Evolutionary conservation across 1,140 invertebrate species (phyloP).

Genomic region (Andrena cerasifolii): DNA sequence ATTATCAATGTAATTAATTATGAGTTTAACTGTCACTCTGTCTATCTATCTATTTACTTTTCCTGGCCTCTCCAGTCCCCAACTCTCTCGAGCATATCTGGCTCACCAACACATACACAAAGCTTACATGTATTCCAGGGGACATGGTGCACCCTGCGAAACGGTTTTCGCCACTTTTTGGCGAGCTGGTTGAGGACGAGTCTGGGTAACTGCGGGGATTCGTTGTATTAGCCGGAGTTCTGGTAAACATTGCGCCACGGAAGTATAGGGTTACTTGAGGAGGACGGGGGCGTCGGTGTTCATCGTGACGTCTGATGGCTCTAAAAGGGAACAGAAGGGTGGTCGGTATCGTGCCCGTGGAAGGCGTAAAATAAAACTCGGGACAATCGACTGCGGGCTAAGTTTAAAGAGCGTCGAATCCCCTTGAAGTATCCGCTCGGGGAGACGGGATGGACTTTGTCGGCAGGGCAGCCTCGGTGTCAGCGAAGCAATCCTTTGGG

Average conservation of each 20-base stretch:
- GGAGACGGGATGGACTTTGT: conserved; percentile 48
- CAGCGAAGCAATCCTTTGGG: conserved; percentile 73
- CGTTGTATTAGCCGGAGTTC: not conserved
- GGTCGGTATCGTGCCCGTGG: not conserved
- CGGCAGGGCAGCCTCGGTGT: conserved; percentile 65
- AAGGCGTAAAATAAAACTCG: conserved; percentile 36
- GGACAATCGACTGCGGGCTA: conserved; percentile 28
- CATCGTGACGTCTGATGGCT: not conserved
- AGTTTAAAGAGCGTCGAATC: conserved; percentile 31
- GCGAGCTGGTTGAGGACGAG: not conserved
- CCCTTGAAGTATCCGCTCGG: conserved; percentile 26
- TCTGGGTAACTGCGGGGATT: not conserved
- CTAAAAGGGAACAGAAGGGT: conserved; percentile 16
- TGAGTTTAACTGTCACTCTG: too few species aligned
- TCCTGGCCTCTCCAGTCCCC: too few species aligned
- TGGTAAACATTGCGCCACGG: not conserved
- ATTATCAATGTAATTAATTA: too few species aligned
- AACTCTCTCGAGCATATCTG: too few species aligned
- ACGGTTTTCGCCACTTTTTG: too few species aligned
- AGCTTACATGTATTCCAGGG: too few species aligned
- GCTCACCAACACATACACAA: too few species aligned
- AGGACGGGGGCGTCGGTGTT: not conserved
- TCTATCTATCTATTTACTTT: too few species aligned
- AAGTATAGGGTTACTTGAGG: conserved; percentile 11
- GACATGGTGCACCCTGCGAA: too few species aligned